phyloP scores from a whole-genome alignment of 2,888 invertebrate genomes.

The Tanypteryx hageni region DNA sequence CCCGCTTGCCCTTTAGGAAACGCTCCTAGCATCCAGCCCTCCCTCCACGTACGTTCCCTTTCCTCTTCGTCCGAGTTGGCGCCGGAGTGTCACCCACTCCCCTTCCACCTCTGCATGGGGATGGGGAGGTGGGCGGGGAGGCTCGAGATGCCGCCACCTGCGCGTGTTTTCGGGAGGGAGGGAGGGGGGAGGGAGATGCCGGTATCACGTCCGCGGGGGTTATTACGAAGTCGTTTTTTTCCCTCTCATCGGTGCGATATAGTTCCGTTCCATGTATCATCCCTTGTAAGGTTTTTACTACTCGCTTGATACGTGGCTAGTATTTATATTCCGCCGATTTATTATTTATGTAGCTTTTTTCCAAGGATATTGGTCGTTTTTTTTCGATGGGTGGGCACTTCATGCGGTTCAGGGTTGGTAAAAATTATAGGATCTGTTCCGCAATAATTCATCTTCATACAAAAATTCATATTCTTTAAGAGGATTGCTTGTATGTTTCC shows the following conservation, averaged over 20 bases:
- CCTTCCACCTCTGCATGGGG: neutral
- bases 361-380: no score
- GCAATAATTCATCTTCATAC: no score
- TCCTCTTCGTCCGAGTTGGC: neutral
- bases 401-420: no score
- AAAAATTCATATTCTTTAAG: no score
- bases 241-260: neutral
- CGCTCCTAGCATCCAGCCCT: neutral
- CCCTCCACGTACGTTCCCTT: neutral
- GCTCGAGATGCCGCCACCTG: neutral
- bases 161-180: neutral
- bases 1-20: neutral
- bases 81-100: neutral
- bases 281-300: neutral
- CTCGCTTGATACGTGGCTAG: neutral
- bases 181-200: neutral
- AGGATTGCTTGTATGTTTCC: no score
- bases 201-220: neutral
- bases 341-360: neutral
- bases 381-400: no score
- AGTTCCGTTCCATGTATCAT: neutral
- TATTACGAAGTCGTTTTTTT: constrained; percentile 4
- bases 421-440: no score
- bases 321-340: neutral
- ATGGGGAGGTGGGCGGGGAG: neutral